Conservation (phyloP, 92 coral and sea anemone species). For the Parazoanthus darwini region DNA sequence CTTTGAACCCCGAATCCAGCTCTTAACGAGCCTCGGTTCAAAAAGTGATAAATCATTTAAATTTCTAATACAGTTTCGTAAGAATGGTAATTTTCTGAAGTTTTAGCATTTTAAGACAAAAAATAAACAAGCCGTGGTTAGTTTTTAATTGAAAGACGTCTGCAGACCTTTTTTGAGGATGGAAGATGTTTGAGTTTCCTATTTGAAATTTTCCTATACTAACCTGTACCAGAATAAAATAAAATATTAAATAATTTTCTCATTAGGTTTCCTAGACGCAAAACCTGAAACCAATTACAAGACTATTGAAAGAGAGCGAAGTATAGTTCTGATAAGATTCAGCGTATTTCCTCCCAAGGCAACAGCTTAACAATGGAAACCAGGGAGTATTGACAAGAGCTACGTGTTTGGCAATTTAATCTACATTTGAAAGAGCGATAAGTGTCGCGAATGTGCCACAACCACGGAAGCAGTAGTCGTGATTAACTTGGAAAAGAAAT, state of each 20-base stretch:
- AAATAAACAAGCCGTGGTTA: not conserved
- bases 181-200: too few species aligned
- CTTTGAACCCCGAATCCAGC: not conserved
- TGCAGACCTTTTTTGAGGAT: too few species aligned
- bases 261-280: not conserved
- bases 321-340: not conserved
- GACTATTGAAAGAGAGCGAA: not conserved
- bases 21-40: not conserved
- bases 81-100: not conserved
- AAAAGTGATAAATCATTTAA: not conserved
- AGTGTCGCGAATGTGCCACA: constrained; percentile 24
- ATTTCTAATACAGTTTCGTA: too few species aligned
- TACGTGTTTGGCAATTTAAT: not conserved
- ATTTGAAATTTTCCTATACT: not conserved
- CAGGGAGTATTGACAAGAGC: not conserved
- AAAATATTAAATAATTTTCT: too few species aligned
- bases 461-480: constrained; percentile 22
- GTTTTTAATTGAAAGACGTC: not conserved
- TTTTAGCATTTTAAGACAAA: not conserved
- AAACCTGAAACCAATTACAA: too few species aligned
- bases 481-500: constrained; percentile 26
- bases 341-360: not conserved
- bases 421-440: not conserved
- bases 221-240: too few species aligned
- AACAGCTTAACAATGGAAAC: not conserved